Conservation (phyloP, 2,888 invertebrate genomes). For the Thecophora atra region DNA sequence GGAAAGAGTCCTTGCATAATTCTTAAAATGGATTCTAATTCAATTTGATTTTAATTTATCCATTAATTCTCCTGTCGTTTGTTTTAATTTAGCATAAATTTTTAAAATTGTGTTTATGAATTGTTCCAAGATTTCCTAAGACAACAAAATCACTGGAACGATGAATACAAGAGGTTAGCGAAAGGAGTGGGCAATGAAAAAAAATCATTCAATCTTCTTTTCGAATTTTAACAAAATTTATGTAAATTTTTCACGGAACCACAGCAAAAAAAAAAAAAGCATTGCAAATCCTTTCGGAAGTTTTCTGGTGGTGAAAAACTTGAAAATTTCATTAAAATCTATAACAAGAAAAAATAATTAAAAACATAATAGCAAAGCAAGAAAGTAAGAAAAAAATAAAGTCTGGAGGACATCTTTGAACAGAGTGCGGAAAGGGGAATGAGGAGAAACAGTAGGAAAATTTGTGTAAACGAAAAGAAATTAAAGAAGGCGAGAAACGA, state of each 20-base stretch:
- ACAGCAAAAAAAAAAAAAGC: slow-evolving; percentile 17
- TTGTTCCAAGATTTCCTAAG: neutral
- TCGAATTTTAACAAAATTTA: neutral
- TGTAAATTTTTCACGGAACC: neutral
- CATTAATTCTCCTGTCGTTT: neutral
- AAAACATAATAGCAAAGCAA: slow-evolving; percentile 18
- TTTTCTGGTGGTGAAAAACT: slow-evolving; percentile 28
- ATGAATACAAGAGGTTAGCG: too few species aligned
- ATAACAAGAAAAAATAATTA: slow-evolving; percentile 35
- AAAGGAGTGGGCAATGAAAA: too few species aligned
- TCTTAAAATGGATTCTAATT: too few species aligned
- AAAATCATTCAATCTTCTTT: too few species aligned
- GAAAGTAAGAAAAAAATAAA: slow-evolving; percentile 4
- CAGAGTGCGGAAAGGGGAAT: neutral
- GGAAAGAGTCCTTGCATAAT: too few species aligned
- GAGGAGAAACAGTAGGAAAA: neutral
- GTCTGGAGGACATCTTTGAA: neutral
- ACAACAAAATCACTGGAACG: too few species aligned
- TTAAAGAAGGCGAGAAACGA: too few species aligned
- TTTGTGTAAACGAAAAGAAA: neutral
- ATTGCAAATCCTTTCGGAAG: slow-evolving; percentile 46
- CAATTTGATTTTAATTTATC: too few species aligned
- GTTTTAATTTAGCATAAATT: neutral
- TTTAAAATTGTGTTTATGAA: neutral
- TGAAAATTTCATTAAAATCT: slow-evolving; percentile 32